Evolutionary conservation across 2,113 vertebrate genomes (phyloP).

Genomic region (Ceuthmochares aereus): DNA sequence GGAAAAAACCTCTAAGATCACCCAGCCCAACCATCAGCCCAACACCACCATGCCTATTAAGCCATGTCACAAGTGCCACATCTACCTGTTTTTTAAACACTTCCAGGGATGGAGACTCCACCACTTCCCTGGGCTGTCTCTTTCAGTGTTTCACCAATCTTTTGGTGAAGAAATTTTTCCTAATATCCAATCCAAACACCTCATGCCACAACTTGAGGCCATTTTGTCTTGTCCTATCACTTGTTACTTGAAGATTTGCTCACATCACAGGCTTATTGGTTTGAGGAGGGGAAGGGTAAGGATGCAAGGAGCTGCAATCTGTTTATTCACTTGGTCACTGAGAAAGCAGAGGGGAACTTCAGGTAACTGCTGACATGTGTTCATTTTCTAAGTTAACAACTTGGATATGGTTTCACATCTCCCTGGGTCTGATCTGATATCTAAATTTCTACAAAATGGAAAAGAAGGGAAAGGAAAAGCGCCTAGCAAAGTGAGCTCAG

Average conservation of each 20-base stretch:
- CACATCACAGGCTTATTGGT: not conserved
- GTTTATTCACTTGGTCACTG: not conserved
- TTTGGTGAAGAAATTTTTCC: too few species aligned
- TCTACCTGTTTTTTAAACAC: too few species aligned
- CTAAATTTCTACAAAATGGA: not conserved
- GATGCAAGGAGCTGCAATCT: not conserved
- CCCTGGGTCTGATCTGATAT: not conserved
- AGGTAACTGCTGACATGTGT: not conserved
- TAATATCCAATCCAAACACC: too few species aligned
- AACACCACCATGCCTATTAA: too few species aligned
- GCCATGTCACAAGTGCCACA: too few species aligned
- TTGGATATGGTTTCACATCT: accelerated
- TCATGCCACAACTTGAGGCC: too few species aligned
- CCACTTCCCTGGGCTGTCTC: too few species aligned
- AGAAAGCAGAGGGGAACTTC: not conserved
- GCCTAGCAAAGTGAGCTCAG: not conserved
- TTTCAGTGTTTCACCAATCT: too few species aligned
- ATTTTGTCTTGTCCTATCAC: too few species aligned
- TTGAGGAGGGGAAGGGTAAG: not conserved
- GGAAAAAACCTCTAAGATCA: too few species aligned
- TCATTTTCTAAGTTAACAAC: not conserved
- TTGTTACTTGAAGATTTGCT: not conserved
- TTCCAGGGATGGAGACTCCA: too few species aligned
- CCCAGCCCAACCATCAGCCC: too few species aligned
- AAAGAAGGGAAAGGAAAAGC: not conserved